These are phyloP conservation scores for Proteles cristata DNA, from an alignment of 2,113 vertebrate genomes.

Conservation along the genomic window DNA sequence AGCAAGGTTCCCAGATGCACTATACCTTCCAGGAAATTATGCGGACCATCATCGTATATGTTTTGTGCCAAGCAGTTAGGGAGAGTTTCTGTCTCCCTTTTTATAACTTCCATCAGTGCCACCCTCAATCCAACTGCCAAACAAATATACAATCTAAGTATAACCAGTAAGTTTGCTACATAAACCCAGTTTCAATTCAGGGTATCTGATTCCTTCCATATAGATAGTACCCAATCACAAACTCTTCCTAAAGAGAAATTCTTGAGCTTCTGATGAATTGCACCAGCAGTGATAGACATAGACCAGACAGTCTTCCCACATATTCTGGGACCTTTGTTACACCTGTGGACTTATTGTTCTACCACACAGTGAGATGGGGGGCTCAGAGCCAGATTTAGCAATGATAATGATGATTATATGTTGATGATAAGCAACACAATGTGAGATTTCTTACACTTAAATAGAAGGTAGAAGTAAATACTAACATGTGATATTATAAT, in stretches of 20 bases:
- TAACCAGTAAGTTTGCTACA: not conserved
- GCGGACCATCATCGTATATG: not conserved
- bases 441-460: slow-evolving; percentile 6
- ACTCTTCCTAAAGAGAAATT: slow-evolving; percentile 4
- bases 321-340: not conserved
- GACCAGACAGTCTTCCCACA: not conserved
- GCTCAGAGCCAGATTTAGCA: not conserved
- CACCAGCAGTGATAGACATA: not conserved
- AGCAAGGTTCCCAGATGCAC: not conserved
- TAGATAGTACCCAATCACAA: not conserved
- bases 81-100: not conserved
- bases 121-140: not conserved
- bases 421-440: not conserved
- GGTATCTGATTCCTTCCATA: not conserved
- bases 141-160: not conserved
- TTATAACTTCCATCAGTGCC: not conserved
- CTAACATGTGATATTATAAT: not conserved
- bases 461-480: not conserved
- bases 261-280: not conserved
- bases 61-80: not conserved
- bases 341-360: not conserved
- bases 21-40: slow-evolving; percentile 19
- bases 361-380: not conserved
- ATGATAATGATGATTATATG: not conserved
- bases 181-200: slow-evolving; percentile 5